These are phyloP conservation scores for Stenchaetothrips biformis DNA, from an alignment of 2,888 invertebrate genomes.

Conservation along the genomic window DNA sequence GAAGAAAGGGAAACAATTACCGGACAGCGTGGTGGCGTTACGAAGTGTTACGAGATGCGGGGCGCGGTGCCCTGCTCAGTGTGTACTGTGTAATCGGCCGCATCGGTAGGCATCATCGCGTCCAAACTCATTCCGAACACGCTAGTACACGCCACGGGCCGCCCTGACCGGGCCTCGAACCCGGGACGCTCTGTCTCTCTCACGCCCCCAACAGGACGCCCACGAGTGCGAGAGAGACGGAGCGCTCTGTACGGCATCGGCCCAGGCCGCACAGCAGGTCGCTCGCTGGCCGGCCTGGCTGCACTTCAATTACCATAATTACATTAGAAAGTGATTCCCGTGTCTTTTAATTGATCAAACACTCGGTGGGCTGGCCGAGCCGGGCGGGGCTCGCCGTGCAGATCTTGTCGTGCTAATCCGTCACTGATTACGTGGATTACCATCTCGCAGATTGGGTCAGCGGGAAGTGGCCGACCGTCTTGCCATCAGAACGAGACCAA, in stretches of 20 bases:
- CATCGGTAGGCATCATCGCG: neutral
- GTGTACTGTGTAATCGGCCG: neutral
- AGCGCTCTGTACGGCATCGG: neutral
- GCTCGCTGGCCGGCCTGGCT: neutral
- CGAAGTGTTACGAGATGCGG: conserved; percentile 5
- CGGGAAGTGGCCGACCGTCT: too few relatives aligned
- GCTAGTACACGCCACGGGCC: neutral
- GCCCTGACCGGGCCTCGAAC: neutral
- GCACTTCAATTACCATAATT: conserved; percentile 18
- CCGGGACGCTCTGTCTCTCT: neutral
- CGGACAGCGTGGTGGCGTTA: neutral
- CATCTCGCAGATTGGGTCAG: too few relatives aligned
- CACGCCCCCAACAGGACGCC: neutral
- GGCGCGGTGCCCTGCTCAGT: neutral
- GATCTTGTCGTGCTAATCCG: too few relatives aligned
- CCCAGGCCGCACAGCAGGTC: neutral
- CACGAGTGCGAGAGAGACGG: neutral
- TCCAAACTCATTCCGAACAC: too few relatives aligned
- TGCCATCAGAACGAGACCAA: too few relatives aligned
- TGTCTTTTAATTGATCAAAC: conserved; percentile 4
- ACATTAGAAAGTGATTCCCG: conserved; percentile 21
- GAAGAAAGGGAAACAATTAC: neutral
- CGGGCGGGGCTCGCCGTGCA: too few relatives aligned
- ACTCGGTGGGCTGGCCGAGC: neutral
- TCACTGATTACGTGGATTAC: too few relatives aligned